Base-by-base conservation (phyloP, 1,140 invertebrate species). In the Drosophila ironensis region DNA sequence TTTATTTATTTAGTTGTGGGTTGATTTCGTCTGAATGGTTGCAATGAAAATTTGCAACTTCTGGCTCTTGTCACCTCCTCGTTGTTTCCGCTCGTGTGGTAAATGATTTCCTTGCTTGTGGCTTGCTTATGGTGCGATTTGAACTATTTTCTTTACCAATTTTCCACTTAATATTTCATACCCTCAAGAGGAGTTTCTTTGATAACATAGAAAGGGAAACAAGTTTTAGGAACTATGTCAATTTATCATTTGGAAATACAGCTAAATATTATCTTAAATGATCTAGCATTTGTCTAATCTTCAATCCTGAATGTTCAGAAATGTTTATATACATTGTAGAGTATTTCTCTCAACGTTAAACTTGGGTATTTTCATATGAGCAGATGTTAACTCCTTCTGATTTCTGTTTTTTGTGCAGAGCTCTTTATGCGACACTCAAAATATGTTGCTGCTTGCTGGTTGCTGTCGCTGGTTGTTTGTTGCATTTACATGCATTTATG, bases 391-490 rank as follows among this genome's bases (percentile, higher is more conserved):
- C 37, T 60, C 30, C 40, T 25, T n/a, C 8, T 46, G 28, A 45
- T 25, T 45, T 60, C 28, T 52, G 22, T 50, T 28, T 47, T 46
- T 63, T 30, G 59, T 37, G 41, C 11, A 27, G 22, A 60, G 5
- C 59, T 60, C 57, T 71, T 71, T 82, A 53, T 69, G 80, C 69
- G 69, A 84, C 78, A 84, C 71, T 82, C 68, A 61, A 56, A 77
- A 78, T 84, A 84, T 84, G 78, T 84, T 33, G 78, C 63, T 78
- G 84, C 73, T 84, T 82, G 54, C 54, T 27, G 40, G 60, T 63
- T 63, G 44, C 28, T 37, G 57, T n/a, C 9, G 27, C 16, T 60
- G 20, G 25, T 56, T 40, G 44, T n/a, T 56, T 46, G 45, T 63
- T 86, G 70, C 61, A 73, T 72, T 61, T 69, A 73, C 63, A 72